phyloP scores from a whole-genome alignment of 2,113 vertebrate species.

The Chrysemys picta region DNA sequence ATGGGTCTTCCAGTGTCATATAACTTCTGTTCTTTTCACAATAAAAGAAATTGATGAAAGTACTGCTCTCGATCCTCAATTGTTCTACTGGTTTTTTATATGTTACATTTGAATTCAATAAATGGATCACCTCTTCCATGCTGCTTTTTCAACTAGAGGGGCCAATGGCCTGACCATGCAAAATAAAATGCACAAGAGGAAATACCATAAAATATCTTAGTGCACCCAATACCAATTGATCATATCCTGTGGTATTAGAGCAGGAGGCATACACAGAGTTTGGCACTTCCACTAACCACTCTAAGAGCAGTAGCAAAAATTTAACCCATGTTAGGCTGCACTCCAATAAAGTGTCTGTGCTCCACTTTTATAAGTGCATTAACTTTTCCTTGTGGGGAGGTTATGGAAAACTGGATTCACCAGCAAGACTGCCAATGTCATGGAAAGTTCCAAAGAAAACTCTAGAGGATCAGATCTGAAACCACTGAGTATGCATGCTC shows the following conservation, averaged over 20 bases:
- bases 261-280: background rate
- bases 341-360: background rate
- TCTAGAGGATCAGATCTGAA: background rate
- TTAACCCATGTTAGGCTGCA: background rate
- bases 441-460: background rate
- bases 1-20: no score
- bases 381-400: background rate
- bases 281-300: background rate
- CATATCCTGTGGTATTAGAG: background rate
- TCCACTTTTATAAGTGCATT: background rate
- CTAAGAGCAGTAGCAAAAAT: background rate
- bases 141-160: accelerated
- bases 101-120: accelerated
- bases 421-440: background rate
- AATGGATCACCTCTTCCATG: accelerated
- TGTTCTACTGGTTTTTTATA: no score
- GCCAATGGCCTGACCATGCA: background rate
- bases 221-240: background rate
- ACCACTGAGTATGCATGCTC: background rate
- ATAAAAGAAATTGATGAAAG: no score
- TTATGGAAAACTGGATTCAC: background rate
- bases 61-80: no score
- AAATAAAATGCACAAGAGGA: background rate
- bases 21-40: no score
- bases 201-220: background rate